Base-by-base conservation (phyloP, 2,888 invertebrate genomes). In the Brachyptera putata region DNA sequence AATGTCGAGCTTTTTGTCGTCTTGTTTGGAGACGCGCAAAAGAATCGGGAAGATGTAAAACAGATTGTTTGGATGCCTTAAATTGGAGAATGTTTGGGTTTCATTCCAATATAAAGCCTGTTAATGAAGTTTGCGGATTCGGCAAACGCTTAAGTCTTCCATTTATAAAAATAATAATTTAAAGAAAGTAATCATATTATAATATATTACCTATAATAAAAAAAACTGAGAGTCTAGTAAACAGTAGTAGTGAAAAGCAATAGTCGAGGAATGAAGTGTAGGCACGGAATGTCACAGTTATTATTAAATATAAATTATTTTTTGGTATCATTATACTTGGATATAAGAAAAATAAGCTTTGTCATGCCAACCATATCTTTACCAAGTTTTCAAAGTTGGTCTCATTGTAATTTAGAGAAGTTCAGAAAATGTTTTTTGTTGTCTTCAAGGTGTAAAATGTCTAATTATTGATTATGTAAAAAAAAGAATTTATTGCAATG, bases 131-230 rank as follows among this genome's bases (percentile, higher is more conserved):
- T 61, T 63, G 63, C 63, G 56, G 58, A 48, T 58, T 60, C 56
- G 46, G 63, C 63, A 63, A 61, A 61, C 61, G 60, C 60, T 59
- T 53, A 62, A 41, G 63, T 63, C 63, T 63, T 63, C 63, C 63
- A 63, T 63, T 63, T 60, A 63, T 61, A 60, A 56, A 56, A 56
- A 60, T 56, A 50, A 34, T 58, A 58, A 53, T 53, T 30, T 46
- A 46, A 30, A 53, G 30, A 57, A 46, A 55, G 56, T 57, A 60
- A 63, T 63, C 58, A 61, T 50, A 56, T 56, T 61, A 58, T 57
- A 24, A 46, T 46, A 46, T 46, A 21, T 21, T 46, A 46, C 46
- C 41, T 41, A 46, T 46, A 46, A 4, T n/a, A 39, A 46, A 24
- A 46, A 24, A 46, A 21, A 24, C 46, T 56, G 55, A 58, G 60